These are phyloP conservation scores for Coreoperca whiteheadi DNA, from an alignment of 2,113 vertebrate genomes.

Conservation along the genomic window DNA sequence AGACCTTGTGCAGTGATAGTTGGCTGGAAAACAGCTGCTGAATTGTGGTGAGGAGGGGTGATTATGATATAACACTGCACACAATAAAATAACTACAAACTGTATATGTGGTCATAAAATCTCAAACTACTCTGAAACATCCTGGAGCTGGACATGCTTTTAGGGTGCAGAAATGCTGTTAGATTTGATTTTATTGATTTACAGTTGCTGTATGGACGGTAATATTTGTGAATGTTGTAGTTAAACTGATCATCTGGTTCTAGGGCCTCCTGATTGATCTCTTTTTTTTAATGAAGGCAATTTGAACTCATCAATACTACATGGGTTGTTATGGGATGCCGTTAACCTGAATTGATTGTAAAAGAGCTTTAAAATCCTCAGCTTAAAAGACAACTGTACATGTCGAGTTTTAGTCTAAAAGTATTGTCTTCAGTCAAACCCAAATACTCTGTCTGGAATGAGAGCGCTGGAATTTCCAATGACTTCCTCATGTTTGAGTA, in stretches of 20 bases:
- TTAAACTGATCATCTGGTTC: not conserved
- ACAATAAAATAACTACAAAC: slow-evolving; percentile 25
- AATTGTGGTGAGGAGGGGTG: not conserved
- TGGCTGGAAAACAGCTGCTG: slow-evolving; percentile 1
- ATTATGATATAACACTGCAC: not conserved
- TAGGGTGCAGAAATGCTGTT: not conserved
- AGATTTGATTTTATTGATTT: slow-evolving; percentile 3
- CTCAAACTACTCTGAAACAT: not conserved
- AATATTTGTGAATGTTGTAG: not conserved
- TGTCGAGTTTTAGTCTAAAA: slow-evolving; percentile 6
- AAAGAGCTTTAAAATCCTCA: not conserved
- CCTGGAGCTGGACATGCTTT: not conserved
- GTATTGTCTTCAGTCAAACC: slow-evolving; percentile 14
- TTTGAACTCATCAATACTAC: not conserved
- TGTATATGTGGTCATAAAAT: slow-evolving; percentile 2
- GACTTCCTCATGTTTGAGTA: slow-evolving; percentile 62
- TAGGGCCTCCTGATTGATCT: not conserved
- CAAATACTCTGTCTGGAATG: slow-evolving; percentile 44
- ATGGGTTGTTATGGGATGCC: not conserved
- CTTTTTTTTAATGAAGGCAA: not conserved
- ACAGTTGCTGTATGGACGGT: not conserved
- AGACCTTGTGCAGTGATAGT: not conserved
- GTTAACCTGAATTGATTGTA: not conserved
- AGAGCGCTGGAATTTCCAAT: slow-evolving; percentile 50
- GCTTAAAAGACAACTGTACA: not conserved